Evolutionary conservation across 2,888 invertebrate species (phyloP).

Genomic region (Leptinotarsa tumamoca): DNA sequence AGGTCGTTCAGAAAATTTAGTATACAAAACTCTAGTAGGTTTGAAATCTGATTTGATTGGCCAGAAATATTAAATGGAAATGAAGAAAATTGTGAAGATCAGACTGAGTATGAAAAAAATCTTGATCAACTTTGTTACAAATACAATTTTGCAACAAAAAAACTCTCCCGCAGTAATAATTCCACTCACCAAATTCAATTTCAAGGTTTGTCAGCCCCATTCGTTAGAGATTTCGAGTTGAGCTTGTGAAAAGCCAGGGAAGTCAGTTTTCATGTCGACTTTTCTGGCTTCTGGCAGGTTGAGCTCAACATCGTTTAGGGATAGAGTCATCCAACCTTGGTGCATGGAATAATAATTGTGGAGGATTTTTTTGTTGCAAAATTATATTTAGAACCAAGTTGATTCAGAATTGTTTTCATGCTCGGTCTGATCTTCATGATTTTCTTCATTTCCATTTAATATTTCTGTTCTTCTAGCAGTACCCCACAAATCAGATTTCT

Average conservation of each 20-base stretch:
- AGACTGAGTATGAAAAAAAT: no score
- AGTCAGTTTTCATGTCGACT: slow-evolving; percentile 85
- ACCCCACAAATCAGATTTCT: slow-evolving; percentile 80
- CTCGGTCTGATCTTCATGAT: slow-evolving; percentile 51
- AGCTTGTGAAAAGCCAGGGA: slow-evolving; percentile 80
- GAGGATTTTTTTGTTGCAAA: no score
- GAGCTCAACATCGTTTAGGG: slow-evolving; percentile 89
- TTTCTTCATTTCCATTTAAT: neutral
- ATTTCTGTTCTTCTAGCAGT: slow-evolving; percentile 74
- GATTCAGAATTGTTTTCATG: no score
- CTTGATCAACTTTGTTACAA: no score
- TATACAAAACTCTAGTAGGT: slow-evolving; percentile 90
- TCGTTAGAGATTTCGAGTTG: slow-evolving; percentile 87
- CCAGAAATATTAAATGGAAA: slow-evolving; percentile 67
- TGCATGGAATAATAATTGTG: no score
- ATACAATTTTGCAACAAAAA: no score
- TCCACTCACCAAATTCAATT: neutral
- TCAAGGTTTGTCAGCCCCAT: slow-evolving; percentile 83
- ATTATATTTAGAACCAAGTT: no score
- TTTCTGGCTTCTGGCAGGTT: slow-evolving; percentile 79
- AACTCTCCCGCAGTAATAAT: neutral
- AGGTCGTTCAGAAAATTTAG: slow-evolving; percentile 78
- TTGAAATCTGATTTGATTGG: slow-evolving; percentile 80
- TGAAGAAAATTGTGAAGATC: slow-evolving; percentile 52
- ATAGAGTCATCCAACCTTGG: slow-evolving; percentile 77